Conservation (phyloP, 2,888 invertebrate species). For the Polydrusus cervinus region DNA sequence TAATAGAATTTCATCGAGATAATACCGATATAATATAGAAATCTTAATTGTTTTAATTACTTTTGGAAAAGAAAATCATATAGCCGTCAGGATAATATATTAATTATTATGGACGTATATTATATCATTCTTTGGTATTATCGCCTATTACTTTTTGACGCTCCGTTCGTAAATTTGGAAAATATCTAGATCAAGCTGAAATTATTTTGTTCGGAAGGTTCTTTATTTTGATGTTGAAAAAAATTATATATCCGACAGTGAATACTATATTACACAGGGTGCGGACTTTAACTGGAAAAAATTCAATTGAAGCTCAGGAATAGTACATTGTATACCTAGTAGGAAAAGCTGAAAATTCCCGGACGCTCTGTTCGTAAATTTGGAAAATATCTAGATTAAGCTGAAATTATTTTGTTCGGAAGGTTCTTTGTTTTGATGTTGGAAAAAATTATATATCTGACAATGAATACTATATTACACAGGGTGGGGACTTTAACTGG, state of each 20-base stretch:
- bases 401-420: conserved; percentile 18
- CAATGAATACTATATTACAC: neutral
- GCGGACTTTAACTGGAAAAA: too few relatives aligned
- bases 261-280: neutral
- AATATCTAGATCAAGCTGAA: conserved; percentile 37
- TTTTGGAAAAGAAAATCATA: conserved; percentile 34
- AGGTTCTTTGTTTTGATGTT: too few relatives aligned
- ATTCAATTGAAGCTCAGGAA: too few relatives aligned
- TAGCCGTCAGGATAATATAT: conserved; percentile 39
- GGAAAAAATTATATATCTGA: too few relatives aligned
- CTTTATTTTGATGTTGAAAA: too few relatives aligned
- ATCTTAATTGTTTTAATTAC: conserved; percentile 51
- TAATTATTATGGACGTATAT: conserved; percentile 51
- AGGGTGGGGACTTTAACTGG: too few relatives aligned
- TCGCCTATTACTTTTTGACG: conserved; percentile 40
- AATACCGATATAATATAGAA: conserved; percentile 35
- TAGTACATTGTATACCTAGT: too few relatives aligned
- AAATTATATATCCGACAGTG: too few relatives aligned
- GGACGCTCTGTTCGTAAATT: conserved; percentile 26
- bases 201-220: conserved; percentile 8
- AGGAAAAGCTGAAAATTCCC: too few relatives aligned
- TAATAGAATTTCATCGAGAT: conserved; percentile 46
- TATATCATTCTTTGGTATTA: conserved; percentile 52
- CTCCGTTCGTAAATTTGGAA: conserved; percentile 29
- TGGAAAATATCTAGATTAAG: conserved; percentile 37